Percentiles rank a stretch among this genome's conserved stretches.
phyloP scores from a whole-genome alignment of 2,113 vertebrate genomes.

The Myodes glareolus region DNA sequence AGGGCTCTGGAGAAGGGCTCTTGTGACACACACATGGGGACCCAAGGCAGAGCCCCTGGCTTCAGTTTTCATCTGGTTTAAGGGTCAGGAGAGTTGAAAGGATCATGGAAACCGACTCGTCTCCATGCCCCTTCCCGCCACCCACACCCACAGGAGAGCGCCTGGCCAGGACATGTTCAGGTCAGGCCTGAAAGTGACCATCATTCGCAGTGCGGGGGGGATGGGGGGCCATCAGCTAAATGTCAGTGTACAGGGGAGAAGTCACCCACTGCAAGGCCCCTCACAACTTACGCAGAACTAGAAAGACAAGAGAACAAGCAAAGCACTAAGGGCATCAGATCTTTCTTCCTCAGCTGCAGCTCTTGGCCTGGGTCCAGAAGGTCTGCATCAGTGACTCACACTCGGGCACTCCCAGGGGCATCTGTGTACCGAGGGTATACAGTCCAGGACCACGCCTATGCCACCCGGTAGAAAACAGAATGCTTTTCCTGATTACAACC shows the following conservation, averaged over 20 bases:
- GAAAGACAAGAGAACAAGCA: neutral
- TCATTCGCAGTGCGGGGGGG: neutral
- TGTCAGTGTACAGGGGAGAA: neutral
- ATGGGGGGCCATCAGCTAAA: neutral
- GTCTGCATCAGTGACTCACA: neutral
- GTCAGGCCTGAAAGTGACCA: neutral
- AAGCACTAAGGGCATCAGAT: fast-evolving
- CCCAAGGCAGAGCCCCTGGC: fast-evolving
- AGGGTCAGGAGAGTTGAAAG: neutral
- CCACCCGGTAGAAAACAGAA: too few relatives aligned
- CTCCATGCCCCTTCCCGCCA: too few relatives aligned
- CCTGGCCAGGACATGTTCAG: neutral
- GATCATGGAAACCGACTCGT: neutral
- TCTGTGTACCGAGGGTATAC: neutral
- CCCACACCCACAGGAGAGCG: fast-evolving
- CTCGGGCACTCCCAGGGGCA: neutral
- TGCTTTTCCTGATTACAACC: neutral
- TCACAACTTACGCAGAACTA: neutral
- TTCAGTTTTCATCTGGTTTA: neutral
- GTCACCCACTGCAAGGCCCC: neutral
- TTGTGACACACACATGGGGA: neutral
- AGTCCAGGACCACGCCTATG: neutral
- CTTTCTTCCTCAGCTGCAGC: neutral
- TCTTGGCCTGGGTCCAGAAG: neutral
- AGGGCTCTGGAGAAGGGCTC: neutral